A percentile compares a stretch with the other conserved stretches of the same genome.
Evolutionary conservation across 2,888 invertebrate genomes (phyloP).

Genomic region (Coremacera marginata): DNA sequence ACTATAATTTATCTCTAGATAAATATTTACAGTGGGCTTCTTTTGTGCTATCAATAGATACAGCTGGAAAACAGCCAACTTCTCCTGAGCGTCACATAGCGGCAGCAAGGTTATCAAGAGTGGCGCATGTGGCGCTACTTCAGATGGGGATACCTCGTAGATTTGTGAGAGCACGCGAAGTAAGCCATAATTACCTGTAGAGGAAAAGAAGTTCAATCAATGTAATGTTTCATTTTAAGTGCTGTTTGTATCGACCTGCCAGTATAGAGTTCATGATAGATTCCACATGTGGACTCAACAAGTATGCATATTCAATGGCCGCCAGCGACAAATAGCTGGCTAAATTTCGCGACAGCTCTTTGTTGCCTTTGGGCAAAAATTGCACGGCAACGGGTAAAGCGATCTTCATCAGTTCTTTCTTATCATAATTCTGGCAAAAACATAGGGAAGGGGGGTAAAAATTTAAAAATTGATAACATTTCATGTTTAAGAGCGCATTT

Average conservation of each 20-base stretch:
- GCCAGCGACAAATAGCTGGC: slow-evolving; percentile 93
- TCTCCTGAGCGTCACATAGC: slow-evolving; percentile 88
- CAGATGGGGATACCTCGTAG: slow-evolving; percentile 88
- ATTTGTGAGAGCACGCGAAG: slow-evolving; percentile 91
- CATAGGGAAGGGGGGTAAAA: too few species aligned
- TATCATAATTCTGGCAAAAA: slow-evolving; percentile 72
- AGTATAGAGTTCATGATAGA: slow-evolving; percentile 92
- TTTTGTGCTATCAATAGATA: slow-evolving; percentile 86
- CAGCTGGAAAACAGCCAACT: slow-evolving; percentile 84
- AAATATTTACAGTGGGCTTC: slow-evolving; percentile 76
- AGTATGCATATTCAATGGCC: slow-evolving; percentile 88
- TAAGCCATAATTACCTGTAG: slow-evolving; percentile 86
- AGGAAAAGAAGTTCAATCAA: slow-evolving; percentile 41
- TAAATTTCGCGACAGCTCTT: slow-evolving; percentile 89
- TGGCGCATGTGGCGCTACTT: slow-evolving; percentile 86
- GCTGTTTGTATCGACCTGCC: slow-evolving; percentile 74
- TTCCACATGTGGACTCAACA: slow-evolving; percentile 88
- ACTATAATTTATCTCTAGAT: background rate
- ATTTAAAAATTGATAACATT: too few species aligned
- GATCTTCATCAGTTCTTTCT: slow-evolving; percentile 72
- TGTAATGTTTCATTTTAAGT: too few species aligned
- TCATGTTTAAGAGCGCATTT: too few species aligned
- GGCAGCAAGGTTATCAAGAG: slow-evolving; percentile 82
- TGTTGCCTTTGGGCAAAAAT: slow-evolving; percentile 90
- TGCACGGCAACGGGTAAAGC: slow-evolving; percentile 92